Conservation (phyloP, 2,797 vertebrate species). For the Mormyrus hasselquistii region DNA sequence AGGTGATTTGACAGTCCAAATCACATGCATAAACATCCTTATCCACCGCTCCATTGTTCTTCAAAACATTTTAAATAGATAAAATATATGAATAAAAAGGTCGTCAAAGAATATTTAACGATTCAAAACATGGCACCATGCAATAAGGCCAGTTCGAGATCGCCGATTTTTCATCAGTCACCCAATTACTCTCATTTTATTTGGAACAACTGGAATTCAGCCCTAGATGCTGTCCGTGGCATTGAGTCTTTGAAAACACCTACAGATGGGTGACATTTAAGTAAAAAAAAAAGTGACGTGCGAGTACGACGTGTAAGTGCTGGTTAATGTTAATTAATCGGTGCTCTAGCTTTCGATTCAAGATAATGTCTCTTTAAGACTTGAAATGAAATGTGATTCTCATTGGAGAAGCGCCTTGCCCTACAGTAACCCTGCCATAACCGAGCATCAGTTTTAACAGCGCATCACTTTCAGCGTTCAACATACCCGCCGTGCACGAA, state of each 20-base stretch:
- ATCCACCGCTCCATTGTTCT: neutral
- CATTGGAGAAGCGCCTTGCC: conserved; percentile 32
- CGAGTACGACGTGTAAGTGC: neutral
- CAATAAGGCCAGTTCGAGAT: neutral
- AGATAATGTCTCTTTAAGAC: conserved; percentile 58
- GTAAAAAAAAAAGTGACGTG: neutral
- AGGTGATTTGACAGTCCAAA: neutral
- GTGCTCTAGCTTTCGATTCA: neutral
- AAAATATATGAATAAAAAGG: neutral
- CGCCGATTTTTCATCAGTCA: neutral
- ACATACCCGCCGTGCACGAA: conserved; percentile 23
- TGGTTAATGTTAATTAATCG: neutral
- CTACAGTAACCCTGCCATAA: conserved; percentile 37
- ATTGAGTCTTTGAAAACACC: neutral
- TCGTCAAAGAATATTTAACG: neutral
- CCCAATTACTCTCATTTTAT: neutral
- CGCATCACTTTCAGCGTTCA: conserved; percentile 44
- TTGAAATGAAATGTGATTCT: conserved; percentile 52
- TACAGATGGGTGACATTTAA: neutral
- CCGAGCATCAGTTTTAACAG: conserved; percentile 49
- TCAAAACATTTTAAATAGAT: neutral
- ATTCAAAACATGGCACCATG: neutral
- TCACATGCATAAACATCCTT: neutral
- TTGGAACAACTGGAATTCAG: neutral
- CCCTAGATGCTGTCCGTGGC: neutral